phyloP scores from a whole-genome alignment of 2,797 vertebrate species.

The Fistularia tabacaria region DNA sequence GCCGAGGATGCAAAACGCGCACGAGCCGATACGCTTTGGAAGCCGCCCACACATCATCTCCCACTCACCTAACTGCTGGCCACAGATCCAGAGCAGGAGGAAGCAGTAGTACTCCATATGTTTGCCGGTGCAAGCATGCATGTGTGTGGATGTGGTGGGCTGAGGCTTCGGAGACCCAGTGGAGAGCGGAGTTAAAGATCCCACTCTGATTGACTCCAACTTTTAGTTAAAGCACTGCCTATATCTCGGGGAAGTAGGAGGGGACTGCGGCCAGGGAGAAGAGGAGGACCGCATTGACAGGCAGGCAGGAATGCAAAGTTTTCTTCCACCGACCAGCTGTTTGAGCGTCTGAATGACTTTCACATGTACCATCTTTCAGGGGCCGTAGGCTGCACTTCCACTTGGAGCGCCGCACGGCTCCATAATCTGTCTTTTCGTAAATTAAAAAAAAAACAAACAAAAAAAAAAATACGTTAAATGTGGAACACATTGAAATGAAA shows the following conservation, averaged over 20 bases:
- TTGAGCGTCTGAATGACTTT: too few relatives aligned
- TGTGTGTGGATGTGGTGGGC: slow-evolving; percentile 41
- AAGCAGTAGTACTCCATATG: slow-evolving; percentile 86
- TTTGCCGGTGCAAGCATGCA: slow-evolving; percentile 39
- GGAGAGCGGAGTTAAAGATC: slow-evolving; percentile 66
- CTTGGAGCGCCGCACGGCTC: too few relatives aligned
- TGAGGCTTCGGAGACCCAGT: slow-evolving; percentile 64
- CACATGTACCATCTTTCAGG: too few relatives aligned
- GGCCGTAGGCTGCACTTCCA: too few relatives aligned
- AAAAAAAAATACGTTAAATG: too few relatives aligned
- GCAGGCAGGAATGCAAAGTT: slow-evolving; percentile 37
- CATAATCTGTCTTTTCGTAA: too few relatives aligned
- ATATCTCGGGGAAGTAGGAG: slow-evolving; percentile 74
- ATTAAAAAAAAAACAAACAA: too few relatives aligned
- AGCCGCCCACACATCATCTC: slow-evolving; percentile 22
- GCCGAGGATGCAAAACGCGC: neutral
- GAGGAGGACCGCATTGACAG: slow-evolving; percentile 64
- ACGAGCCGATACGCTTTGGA: slow-evolving; percentile 5
- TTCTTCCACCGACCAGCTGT: neutral
- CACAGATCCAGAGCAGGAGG: slow-evolving; percentile 83
- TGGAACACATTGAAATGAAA: too few relatives aligned
- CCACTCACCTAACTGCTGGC: slow-evolving; percentile 84
- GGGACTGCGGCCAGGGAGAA: slow-evolving; percentile 58
- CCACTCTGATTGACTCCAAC: slow-evolving; percentile 70
- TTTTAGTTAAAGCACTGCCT: slow-evolving; percentile 68